Evolutionary conservation across 2,888 invertebrate species (phyloP).

Genomic region (Cenopis cana): DNA sequence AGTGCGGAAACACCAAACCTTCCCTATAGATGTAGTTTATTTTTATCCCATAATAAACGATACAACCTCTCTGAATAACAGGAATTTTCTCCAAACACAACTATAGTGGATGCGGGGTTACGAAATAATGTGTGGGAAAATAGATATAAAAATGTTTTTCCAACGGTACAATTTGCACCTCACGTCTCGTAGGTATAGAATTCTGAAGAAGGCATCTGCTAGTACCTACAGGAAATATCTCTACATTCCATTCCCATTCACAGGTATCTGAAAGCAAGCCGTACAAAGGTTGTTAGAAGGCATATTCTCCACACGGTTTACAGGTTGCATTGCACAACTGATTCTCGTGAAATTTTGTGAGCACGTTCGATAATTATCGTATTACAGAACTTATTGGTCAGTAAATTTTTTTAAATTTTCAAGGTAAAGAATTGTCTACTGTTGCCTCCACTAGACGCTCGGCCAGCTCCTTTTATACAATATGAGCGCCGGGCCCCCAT

Average conservation of each 20-base stretch:
- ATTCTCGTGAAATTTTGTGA: no score
- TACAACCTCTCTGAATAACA: slow-evolving; percentile 21
- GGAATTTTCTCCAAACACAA: slow-evolving; percentile 1
- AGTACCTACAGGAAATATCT: not conserved
- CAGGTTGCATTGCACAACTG: no score
- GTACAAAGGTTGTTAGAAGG: not conserved
- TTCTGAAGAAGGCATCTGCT: not conserved
- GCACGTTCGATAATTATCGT: no score
- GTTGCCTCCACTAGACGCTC: no score
- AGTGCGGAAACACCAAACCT: slow-evolving; percentile 21
- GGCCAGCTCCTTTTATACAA: no score
- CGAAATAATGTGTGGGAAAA: not conserved
- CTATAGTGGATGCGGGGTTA: not conserved
- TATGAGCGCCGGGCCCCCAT: no score
- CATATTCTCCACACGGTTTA: no score
- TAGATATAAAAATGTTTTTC: not conserved
- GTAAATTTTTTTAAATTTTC: no score
- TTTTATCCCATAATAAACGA: slow-evolving; percentile 33
- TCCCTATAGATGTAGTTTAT: slow-evolving; percentile 28
- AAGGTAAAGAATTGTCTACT: no score
- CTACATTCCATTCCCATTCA: not conserved
- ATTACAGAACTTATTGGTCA: no score
- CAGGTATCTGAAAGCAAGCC: not conserved
- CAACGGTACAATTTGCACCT: not conserved
- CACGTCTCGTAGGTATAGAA: not conserved